phyloP scores from a whole-genome alignment of 1,140 invertebrate genomes.

The Laodelphax striatellus region DNA sequence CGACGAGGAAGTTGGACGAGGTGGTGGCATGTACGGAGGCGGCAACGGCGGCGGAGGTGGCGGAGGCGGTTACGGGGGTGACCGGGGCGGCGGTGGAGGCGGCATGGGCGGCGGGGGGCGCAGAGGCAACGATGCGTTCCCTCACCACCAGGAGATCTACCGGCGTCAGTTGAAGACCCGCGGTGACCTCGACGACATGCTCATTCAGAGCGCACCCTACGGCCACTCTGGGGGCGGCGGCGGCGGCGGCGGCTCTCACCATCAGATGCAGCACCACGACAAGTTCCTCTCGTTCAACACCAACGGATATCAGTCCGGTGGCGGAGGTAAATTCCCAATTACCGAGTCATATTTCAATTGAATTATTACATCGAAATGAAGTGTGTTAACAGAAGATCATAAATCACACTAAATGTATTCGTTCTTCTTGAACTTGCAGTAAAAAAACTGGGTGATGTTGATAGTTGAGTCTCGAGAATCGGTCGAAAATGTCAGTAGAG shows the following conservation, averaged over 20 bases:
- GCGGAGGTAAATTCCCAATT: neutral
- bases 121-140: neutral
- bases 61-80: neutral
- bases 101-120: slow-evolving; percentile 33
- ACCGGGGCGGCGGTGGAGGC: slow-evolving; percentile 29
- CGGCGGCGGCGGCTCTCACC: neutral
- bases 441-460: no score
- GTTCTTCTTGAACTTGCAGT: no score
- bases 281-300: slow-evolving; percentile 21
- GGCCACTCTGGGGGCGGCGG: neutral
- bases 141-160: slow-evolving; percentile 29
- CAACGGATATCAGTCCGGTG: slow-evolving; percentile 23
- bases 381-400: neutral
- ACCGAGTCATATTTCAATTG: no score
- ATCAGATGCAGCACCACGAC: slow-evolving; percentile 6
- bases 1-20: slow-evolving; percentile 8
- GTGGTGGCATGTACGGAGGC: neutral
- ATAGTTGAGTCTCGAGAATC: no score
- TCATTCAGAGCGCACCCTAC: slow-evolving; percentile 17
- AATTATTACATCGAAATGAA: neutral
- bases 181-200: slow-evolving; percentile 42
- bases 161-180: slow-evolving; percentile 42
- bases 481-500: no score
- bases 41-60: no score
- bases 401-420: no score